phyloP scores from a whole-genome alignment of 1,140 invertebrate species.

The Drosophila quadrilineata region DNA sequence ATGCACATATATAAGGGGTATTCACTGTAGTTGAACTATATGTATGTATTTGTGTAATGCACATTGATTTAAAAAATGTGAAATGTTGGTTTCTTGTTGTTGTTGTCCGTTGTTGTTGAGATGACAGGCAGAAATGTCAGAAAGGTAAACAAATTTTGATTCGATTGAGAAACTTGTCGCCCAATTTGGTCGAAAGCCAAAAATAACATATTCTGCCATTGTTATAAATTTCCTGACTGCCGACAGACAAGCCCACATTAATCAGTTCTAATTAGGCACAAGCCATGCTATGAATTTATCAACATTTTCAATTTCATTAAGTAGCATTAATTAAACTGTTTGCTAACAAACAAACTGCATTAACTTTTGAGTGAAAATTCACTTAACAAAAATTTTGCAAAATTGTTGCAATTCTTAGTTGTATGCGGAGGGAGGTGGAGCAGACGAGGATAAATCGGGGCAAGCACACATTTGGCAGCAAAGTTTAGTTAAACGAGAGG shows the following conservation, averaged over 20 bases:
- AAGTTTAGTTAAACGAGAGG: too few relatives aligned
- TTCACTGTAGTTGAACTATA: conserved; percentile 1
- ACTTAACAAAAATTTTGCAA: conserved; percentile 9
- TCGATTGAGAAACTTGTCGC: conserved; percentile 50
- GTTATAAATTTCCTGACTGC: conserved; percentile 60
- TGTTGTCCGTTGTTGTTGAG: conserved; percentile 26
- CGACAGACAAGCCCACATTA: conserved; percentile 48
- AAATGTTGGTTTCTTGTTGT: background rate
- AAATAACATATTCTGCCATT: conserved; percentile 40
- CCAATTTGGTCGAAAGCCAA: conserved; percentile 59
- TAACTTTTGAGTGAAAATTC: too few relatives aligned
- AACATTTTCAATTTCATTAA: conserved; percentile 1
- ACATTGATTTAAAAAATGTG: background rate
- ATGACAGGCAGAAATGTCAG: conserved; percentile 44
- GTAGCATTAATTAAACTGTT: background rate
- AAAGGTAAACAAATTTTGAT: conserved; percentile 44
- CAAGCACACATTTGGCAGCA: conserved; percentile 62
- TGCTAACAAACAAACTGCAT: background rate
- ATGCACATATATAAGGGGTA: conserved; percentile 21
- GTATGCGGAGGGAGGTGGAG: too few relatives aligned
- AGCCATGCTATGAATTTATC: too few relatives aligned
- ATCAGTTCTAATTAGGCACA: conserved; percentile 49
- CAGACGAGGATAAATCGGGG: conserved; percentile 66
- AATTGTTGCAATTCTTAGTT: conserved; percentile 59
- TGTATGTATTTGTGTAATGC: background rate